Evolutionary conservation across 2,113 vertebrate species (phyloP).

Genomic region (Xyliphius kryptos): DNA sequence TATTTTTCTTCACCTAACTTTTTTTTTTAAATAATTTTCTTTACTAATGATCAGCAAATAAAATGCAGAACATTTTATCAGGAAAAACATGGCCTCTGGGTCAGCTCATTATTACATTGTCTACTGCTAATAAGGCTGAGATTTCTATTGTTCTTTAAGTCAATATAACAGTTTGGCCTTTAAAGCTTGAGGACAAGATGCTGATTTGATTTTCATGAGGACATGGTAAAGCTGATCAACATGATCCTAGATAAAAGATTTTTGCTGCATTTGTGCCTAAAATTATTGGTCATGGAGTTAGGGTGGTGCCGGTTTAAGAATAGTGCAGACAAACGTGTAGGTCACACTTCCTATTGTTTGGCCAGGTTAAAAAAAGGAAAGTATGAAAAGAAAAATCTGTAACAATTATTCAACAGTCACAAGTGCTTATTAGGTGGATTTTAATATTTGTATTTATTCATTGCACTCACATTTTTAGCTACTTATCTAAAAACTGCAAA

Average conservation of each 20-base stretch:
- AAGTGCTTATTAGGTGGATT: too few relatives aligned
- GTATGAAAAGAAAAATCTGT: too few relatives aligned
- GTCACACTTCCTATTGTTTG: background rate
- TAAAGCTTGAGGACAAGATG: conserved; percentile 52
- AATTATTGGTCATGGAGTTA: conserved; percentile 12
- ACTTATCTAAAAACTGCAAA: too few relatives aligned
- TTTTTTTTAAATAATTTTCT: background rate
- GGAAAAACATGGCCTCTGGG: conserved; percentile 27
- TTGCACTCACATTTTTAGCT: too few relatives aligned
- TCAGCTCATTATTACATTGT: conserved; percentile 60
- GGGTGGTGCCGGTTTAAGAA: background rate
- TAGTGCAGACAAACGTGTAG: background rate
- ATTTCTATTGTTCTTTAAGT: conserved; percentile 54
- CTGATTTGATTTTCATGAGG: conserved; percentile 33
- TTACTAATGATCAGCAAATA: background rate
- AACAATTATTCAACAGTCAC: too few relatives aligned
- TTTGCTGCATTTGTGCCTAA: conserved; percentile 26
- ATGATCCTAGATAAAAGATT: conserved; percentile 40
- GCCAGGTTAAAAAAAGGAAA: too few relatives aligned
- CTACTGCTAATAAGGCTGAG: conserved; percentile 59
- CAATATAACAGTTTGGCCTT: conserved; percentile 56
- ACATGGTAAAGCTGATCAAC: conserved; percentile 34
- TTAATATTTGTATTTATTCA: too few relatives aligned
- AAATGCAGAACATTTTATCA: conserved; percentile 10
- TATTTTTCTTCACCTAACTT: conserved; percentile 15